phyloP scores from a whole-genome alignment of 37 sponge, comb jelly and placozoan species.

The Oopsacas minuta region DNA sequence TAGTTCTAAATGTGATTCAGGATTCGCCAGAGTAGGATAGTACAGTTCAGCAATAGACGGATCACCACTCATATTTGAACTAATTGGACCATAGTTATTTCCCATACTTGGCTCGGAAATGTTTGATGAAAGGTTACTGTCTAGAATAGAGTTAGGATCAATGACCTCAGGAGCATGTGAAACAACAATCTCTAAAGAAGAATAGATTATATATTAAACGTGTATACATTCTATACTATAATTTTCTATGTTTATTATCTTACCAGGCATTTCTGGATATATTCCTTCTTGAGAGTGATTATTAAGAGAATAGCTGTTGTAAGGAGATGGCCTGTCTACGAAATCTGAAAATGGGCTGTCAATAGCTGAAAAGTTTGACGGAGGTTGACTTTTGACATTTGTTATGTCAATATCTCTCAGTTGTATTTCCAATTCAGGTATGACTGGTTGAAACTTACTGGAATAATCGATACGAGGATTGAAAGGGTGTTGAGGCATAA shows the following conservation, averaged over 20 bases:
- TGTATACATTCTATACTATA: background rate
- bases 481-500: background rate
- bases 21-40: background rate
- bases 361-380: background rate
- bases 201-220: background rate
- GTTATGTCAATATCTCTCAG: background rate
- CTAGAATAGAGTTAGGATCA: background rate
- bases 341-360: background rate
- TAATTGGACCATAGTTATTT: background rate
- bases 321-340: background rate
- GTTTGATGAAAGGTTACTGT: background rate
- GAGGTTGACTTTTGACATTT: conserved; percentile 2
- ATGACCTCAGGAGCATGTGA: background rate
- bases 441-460: conserved; percentile 2
- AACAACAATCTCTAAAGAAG: background rate
- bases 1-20: background rate
- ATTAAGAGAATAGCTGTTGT: background rate
- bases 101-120: background rate
- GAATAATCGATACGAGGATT: background rate
- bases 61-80: background rate
- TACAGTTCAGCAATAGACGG: background rate
- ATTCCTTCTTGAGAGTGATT: background rate
- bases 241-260: background rate
- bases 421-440: background rate
- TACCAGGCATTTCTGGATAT: background rate